Conservation (phyloP, 1,140 invertebrate genomes). For the Sycophila sp. region DNA sequence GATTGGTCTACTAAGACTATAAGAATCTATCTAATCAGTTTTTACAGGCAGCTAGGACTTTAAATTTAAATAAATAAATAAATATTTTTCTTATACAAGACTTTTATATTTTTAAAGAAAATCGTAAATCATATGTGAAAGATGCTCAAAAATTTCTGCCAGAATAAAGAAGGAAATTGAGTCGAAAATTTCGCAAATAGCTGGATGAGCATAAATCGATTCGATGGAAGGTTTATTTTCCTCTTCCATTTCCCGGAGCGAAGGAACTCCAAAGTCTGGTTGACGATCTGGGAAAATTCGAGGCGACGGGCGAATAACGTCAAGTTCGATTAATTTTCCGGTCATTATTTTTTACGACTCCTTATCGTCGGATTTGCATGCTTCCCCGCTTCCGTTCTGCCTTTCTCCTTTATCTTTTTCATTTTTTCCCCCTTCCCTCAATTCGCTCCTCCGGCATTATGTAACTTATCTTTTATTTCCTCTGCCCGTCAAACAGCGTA, state of each 20-base stretch:
- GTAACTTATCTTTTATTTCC: background rate
- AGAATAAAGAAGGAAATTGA: too few relatives aligned
- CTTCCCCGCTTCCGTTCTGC: constrained; percentile 37
- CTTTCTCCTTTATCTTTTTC: constrained; percentile 28
- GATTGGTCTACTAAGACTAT: too few relatives aligned
- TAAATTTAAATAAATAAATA: too few relatives aligned
- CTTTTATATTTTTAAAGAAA: too few relatives aligned
- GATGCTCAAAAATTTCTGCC: too few relatives aligned
- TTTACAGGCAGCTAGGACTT: too few relatives aligned
- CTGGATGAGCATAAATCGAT: constrained; percentile 10
- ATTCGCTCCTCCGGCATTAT: background rate
- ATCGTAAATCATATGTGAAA: too few relatives aligned
- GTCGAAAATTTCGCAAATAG: background rate
- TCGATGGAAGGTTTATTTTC: background rate
- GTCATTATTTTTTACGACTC: constrained; percentile 64
- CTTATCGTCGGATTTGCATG: constrained; percentile 51
- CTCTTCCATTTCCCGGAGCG: constrained; percentile 25
- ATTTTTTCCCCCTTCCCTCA: background rate
- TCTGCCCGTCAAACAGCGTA: too few relatives aligned
- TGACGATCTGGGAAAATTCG: constrained; percentile 51
- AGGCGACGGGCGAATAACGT: constrained; percentile 54
- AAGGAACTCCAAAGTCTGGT: constrained; percentile 37
- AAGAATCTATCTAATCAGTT: too few relatives aligned
- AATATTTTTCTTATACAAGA: too few relatives aligned
- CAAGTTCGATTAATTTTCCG: constrained; percentile 64